These are phyloP conservation scores for Sebastes aleutianus DNA, from an alignment of 2,797 vertebrate genomes.

Conservation along the genomic window DNA sequence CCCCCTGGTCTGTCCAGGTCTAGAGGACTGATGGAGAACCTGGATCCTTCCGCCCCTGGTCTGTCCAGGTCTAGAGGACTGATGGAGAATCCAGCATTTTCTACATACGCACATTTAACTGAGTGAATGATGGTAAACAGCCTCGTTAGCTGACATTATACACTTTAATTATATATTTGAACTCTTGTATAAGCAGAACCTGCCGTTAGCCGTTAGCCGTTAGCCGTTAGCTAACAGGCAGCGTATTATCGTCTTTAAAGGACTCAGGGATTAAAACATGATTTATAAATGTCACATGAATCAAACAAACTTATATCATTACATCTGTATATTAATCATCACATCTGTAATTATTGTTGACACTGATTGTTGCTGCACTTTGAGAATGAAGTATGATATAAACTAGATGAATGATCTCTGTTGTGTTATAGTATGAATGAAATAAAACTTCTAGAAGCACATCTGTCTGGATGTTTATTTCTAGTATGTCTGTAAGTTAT, in stretches of 20 bases:
- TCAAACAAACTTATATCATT: not conserved
- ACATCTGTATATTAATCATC: not conserved
- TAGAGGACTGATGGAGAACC: not conserved
- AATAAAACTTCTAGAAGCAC: slow-evolving; percentile 13
- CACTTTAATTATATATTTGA: not conserved
- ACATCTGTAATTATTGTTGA: not conserved
- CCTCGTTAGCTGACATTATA: no score
- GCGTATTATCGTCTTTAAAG: not conserved
- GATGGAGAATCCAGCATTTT: not conserved
- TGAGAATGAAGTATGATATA: not conserved
- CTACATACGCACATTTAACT: no score
- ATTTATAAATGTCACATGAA: not conserved
- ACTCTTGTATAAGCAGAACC: not conserved
- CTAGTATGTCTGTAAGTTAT: not conserved
- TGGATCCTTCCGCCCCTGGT: no score
- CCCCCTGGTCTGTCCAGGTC: no score
- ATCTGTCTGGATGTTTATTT: not conserved
- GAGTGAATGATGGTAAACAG: no score
- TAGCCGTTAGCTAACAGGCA: not conserved
- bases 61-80: no score
- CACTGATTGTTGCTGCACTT: not conserved
- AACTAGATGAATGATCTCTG: not conserved
- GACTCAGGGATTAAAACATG: not conserved
- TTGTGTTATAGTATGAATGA: not conserved
- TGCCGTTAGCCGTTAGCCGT: not conserved